Conservation (phyloP, 2,888 invertebrate species). For the Palloptera scutellata region DNA sequence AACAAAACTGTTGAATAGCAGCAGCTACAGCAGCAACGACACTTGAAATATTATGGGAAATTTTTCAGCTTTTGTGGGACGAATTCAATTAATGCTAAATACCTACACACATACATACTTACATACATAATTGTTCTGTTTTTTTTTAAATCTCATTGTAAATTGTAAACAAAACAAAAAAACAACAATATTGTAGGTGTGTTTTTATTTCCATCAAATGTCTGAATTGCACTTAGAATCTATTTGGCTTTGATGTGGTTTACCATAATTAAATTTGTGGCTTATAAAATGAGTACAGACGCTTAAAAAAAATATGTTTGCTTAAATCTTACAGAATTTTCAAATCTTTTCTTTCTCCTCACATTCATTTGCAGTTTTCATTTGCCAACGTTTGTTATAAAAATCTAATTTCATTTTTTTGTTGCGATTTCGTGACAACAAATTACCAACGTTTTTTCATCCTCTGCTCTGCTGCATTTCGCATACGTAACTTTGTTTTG, state of each 20-base stretch:
- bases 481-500: not conserved
- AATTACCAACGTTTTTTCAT: no score
- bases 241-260: not conserved
- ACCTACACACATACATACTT: no score
- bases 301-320: constrained; percentile 1
- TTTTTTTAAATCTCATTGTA: no score
- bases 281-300: not conserved
- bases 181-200: no score
- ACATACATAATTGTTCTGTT: no score
- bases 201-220: not conserved
- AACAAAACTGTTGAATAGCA: not conserved
- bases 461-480: not conserved
- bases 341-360: not conserved
- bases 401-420: not conserved
- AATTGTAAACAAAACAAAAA: no score
- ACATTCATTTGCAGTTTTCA: not conserved
- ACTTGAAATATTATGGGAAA: not conserved
- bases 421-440: not conserved
- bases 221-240: not conserved
- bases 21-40: not conserved
- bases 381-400: no score
- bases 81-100: no score
- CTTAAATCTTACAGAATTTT: constrained; percentile 13
- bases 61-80: not conserved
- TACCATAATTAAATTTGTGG: not conserved